Evolutionary conservation across 1,140 invertebrate species (phyloP).

Genomic region (Palaemon carinicauda): DNA sequence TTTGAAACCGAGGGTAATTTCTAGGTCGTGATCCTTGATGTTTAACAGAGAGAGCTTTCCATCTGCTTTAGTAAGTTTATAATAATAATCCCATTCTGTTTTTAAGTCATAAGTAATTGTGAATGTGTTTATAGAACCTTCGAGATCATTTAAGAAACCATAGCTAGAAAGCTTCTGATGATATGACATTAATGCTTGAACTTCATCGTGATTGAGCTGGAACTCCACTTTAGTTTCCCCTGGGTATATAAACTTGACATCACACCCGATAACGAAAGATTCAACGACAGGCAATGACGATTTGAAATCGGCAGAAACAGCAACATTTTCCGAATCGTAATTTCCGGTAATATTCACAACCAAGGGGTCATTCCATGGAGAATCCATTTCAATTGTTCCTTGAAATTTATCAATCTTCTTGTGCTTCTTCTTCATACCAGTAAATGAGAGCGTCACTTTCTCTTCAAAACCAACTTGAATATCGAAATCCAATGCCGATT

Average conservation of each 20-base stretch:
- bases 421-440: neutral
- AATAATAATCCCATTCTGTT: conserved; percentile 21
- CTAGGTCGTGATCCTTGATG: neutral
- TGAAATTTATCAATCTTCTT: neutral
- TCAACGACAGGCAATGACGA: neutral
- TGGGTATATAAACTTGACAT: neutral
- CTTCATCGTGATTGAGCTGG: neutral
- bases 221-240: conserved; percentile 1
- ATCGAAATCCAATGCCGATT: neutral
- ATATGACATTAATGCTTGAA: neutral
- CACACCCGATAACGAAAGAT: conserved; percentile 3
- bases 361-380: conserved; percentile 27
- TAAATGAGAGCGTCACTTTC: neutral
- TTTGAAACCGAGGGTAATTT: no score
- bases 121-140: conserved; percentile 13
- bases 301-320: neutral
- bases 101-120: neutral
- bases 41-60: conserved; percentile 9
- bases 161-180: neutral
- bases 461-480: neutral
- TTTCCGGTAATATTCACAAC: conserved; percentile 4
- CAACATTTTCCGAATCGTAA: neutral
- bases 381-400: neutral
- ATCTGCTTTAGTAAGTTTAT: neutral
- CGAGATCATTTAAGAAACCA: neutral